phyloP scores from a whole-genome alignment of 2,113 vertebrate species.

The Hippocampus mohnikei region DNA sequence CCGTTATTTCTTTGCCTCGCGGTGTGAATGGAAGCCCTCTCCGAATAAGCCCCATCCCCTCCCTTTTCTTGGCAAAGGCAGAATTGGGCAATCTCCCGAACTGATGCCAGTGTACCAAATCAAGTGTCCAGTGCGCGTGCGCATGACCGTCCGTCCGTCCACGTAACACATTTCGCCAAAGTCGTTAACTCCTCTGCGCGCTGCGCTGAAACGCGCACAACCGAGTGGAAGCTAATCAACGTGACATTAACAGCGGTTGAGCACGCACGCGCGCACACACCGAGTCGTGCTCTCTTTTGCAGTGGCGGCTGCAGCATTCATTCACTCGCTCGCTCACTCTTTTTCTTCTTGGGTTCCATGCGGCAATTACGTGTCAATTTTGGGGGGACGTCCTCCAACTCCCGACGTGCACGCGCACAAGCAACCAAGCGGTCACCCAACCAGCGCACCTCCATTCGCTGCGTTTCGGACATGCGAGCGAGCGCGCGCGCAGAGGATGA shows the following conservation, averaged over 20 bases:
- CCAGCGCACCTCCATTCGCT: not conserved
- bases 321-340: not conserved
- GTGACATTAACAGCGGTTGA: constrained; percentile 32
- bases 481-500: not conserved
- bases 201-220: not conserved
- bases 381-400: constrained; percentile 43
- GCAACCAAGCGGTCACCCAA: not conserved
- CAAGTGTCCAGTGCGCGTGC: not conserved
- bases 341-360: constrained; percentile 44
- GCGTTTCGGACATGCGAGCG: not conserved
- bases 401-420: constrained; percentile 5
- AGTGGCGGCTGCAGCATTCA: constrained; percentile 51
- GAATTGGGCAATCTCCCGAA: not conserved
- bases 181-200: not conserved
- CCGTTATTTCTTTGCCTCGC: no score
- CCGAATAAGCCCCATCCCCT: no score
- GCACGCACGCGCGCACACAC: not conserved
- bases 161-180: not conserved
- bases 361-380: constrained; percentile 56
- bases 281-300: constrained; percentile 2
- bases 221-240: constrained; percentile 38
- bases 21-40: not conserved
- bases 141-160: not conserved
- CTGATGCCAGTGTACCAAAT: not conserved
- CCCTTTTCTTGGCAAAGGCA: no score